phyloP scores from a whole-genome alignment of 2,797 vertebrate genomes.

The Sebastes steindachneri region DNA sequence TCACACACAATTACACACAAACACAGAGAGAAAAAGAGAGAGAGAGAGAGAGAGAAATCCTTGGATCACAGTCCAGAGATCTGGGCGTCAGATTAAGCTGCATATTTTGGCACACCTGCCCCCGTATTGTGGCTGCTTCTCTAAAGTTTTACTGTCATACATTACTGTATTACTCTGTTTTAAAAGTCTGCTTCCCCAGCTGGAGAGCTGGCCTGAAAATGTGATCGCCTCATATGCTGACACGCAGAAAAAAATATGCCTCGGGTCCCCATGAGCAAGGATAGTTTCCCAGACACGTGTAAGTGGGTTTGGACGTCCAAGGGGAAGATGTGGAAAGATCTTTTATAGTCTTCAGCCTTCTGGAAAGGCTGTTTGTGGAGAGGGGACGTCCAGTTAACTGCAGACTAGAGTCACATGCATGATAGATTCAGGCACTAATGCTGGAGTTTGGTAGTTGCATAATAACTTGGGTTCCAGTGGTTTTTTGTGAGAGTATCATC shows the following conservation, averaged over 20 bases:
- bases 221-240: slow-evolving; percentile 22
- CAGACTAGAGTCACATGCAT: background rate
- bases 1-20: background rate
- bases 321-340: slow-evolving; percentile 5
- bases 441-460: background rate
- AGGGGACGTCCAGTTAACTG: background rate
- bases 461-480: background rate
- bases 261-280: slow-evolving; percentile 3
- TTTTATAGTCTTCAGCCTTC: background rate
- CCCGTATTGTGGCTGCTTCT: slow-evolving; percentile 1
- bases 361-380: background rate
- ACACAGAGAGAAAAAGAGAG: background rate
- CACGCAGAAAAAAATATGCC: slow-evolving; percentile 24
- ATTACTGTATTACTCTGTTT: background rate
- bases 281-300: slow-evolving; percentile 26
- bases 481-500: background rate
- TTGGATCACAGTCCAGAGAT: slow-evolving; percentile 38
- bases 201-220: slow-evolving; percentile 2
- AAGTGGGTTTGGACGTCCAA: slow-evolving; percentile 18
- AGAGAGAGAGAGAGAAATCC: background rate
- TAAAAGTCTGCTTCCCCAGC: background rate
- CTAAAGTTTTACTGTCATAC: slow-evolving; percentile 13
- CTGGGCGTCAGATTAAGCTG: background rate
- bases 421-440: background rate
- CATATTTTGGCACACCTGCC: slow-evolving; percentile 26